These are phyloP conservation scores for Rhysida immarginata DNA, from an alignment of 1,140 invertebrate species.

Conservation along the genomic window DNA sequence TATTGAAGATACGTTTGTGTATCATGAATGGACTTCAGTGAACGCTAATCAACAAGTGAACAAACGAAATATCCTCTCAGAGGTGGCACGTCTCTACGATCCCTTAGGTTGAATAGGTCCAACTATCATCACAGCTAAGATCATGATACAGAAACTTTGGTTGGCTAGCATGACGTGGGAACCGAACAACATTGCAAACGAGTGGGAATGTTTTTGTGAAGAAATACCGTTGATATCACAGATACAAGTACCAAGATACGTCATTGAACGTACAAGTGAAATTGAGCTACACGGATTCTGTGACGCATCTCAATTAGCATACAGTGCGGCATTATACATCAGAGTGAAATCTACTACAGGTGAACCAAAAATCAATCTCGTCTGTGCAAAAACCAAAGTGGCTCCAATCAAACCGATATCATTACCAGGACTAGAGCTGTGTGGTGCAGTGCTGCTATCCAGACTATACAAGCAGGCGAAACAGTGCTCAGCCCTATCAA, in stretches of 20 bases:
- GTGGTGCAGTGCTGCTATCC: not conserved
- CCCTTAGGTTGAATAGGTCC: not conserved
- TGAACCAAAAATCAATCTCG: not conserved
- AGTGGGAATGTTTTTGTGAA: constrained; percentile 19
- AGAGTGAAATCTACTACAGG: not conserved
- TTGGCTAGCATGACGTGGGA: constrained; percentile 23
- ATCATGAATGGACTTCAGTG: constrained; percentile 19
- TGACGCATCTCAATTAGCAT: too few relatives aligned
- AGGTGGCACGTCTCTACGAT: constrained; percentile 9
- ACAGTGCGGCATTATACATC: constrained; percentile 12
- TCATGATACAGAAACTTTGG: too few relatives aligned
- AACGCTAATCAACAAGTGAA: too few relatives aligned
- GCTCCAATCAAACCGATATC: constrained; percentile 11
- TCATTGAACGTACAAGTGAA: not conserved
- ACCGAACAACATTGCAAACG: constrained; percentile 7
- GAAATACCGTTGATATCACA: too few relatives aligned
- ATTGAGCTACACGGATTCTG: constrained; percentile 11
- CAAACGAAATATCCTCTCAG: too few relatives aligned
- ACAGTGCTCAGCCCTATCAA: not conserved
- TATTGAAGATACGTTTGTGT: constrained; percentile 29
- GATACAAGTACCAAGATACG: too few relatives aligned
- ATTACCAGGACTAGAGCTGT: constrained; percentile 4
- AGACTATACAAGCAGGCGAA: too few relatives aligned
- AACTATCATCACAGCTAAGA: too few relatives aligned
- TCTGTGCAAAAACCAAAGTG: constrained; percentile 7